Evolutionary conservation across 2,888 invertebrate genomes (phyloP).

Genomic region (Globia sparganii): DNA sequence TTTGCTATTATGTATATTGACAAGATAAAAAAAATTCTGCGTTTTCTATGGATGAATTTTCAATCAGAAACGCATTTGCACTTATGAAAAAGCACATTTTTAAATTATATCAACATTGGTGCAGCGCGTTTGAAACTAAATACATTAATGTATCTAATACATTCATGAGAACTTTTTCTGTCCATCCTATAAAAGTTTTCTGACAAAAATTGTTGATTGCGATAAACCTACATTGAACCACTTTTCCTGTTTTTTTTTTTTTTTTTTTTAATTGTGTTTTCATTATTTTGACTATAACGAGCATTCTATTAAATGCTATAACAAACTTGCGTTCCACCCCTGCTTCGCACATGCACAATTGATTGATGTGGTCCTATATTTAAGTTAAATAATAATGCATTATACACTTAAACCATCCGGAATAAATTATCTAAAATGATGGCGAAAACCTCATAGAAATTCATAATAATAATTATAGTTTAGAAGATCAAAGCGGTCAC

Average conservation of each 20-base stretch:
- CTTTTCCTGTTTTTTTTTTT: neutral
- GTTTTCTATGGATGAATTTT: neutral
- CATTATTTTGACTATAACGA: neutral
- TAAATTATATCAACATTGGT: neutral
- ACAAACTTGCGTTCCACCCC: neutral
- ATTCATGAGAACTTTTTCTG: neutral
- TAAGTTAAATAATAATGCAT: neutral
- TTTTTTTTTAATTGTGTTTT: neutral
- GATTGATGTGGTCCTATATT: neutral
- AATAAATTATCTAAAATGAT: neutral
- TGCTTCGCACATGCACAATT: neutral
- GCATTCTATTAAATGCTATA: neutral
- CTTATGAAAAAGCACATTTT: neutral
- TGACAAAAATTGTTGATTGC: neutral
- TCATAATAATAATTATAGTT: neutral
- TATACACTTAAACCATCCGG: neutral
- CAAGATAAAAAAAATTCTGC: neutral
- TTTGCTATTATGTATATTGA: conserved; percentile 3
- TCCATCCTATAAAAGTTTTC: neutral
- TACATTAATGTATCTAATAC: neutral
- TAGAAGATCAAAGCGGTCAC: neutral
- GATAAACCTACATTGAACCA: neutral
- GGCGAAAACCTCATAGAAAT: neutral
- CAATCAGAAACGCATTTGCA: neutral
- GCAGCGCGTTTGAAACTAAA: neutral